A percentile compares a stretch with the other conserved stretches of the same genome.
phyloP scores from a whole-genome alignment of 2,113 vertebrate species.

The Mormyrus lacerda region DNA sequence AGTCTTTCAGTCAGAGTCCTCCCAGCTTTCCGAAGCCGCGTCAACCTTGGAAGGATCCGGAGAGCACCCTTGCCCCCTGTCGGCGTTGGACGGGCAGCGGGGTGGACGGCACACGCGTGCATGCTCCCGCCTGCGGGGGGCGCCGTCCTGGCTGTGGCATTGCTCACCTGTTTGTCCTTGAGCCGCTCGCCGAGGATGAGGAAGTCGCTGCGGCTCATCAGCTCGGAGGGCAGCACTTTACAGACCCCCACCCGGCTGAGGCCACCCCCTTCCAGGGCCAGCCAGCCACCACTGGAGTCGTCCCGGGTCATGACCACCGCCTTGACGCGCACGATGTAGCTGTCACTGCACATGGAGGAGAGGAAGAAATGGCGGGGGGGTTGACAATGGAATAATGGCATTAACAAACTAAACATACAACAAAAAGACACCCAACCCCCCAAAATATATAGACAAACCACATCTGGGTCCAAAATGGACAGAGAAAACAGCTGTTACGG shows the following conservation, averaged over 20 bases:
- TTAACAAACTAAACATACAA: not conserved
- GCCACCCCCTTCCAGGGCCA: constrained; percentile 90
- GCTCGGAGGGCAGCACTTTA: constrained; percentile 74
- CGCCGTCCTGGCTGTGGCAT: too few relatives aligned
- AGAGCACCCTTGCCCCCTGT: not conserved
- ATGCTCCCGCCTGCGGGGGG: not conserved
- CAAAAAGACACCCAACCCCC: not conserved
- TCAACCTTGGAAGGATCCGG: not conserved
- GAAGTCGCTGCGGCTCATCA: constrained; percentile 78
- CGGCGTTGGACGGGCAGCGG: not conserved
- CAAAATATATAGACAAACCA: not conserved
- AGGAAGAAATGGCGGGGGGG: not conserved
- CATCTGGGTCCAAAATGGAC: not conserved
- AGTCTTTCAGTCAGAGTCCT: not conserved
- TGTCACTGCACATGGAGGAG: constrained; percentile 71
- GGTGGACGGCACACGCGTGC: not conserved
- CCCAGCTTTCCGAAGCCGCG: not conserved
- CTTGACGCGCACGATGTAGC: constrained; percentile 96
- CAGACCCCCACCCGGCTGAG: constrained; percentile 93
- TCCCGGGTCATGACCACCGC: constrained; percentile 98
- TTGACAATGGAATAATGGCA: not conserved
- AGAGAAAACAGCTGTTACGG: not conserved
- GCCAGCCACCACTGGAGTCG: constrained; percentile 94
- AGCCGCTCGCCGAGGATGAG: constrained; percentile 91
- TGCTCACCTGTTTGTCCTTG: constrained; percentile 85